These are phyloP conservation scores for Cerceris rybyensis DNA, from an alignment of 2,888 invertebrate genomes.

Conservation along the genomic window DNA sequence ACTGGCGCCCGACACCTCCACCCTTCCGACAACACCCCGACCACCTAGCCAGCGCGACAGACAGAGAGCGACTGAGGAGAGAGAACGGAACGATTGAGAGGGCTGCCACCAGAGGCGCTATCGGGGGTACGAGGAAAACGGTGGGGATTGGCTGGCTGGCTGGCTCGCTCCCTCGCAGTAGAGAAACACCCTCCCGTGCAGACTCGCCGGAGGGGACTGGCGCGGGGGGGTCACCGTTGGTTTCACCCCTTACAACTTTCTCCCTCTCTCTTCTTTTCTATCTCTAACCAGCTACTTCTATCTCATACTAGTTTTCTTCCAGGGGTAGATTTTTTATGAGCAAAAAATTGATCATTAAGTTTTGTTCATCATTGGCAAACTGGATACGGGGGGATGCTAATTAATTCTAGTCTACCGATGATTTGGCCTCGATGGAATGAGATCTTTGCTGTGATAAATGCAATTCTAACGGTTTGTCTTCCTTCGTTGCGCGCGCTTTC, in stretches of 20 bases:
- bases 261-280: neutral
- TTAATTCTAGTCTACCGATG: too few species aligned
- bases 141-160: conserved; percentile 39
- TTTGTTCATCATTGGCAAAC: too few species aligned
- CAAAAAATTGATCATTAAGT: too few species aligned
- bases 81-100: conserved; percentile 38
- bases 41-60: conserved; percentile 56
- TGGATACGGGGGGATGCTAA: too few species aligned
- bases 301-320: neutral
- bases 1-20: conserved; percentile 78
- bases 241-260: conserved; percentile 1
- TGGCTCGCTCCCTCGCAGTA: conserved; percentile 53
- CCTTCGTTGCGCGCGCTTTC: too few species aligned
- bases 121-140: conserved; percentile 27
- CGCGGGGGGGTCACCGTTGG: conserved; percentile 20
- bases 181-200: conserved; percentile 17
- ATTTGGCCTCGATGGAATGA: too few species aligned
- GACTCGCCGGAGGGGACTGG: conserved; percentile 4
- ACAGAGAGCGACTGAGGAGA: conserved; percentile 49
- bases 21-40: conserved; percentile 75
- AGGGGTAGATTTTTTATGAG: neutral
- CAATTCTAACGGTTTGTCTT: too few species aligned
- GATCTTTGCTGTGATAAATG: too few species aligned
- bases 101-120: conserved; percentile 57
- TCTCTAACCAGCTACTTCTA: conserved; percentile 4